Evolutionary conservation across 2,113 vertebrate genomes (phyloP), one percentile per base, ranked within the genome.

Genomic region (Cettia cetti): DNA sequence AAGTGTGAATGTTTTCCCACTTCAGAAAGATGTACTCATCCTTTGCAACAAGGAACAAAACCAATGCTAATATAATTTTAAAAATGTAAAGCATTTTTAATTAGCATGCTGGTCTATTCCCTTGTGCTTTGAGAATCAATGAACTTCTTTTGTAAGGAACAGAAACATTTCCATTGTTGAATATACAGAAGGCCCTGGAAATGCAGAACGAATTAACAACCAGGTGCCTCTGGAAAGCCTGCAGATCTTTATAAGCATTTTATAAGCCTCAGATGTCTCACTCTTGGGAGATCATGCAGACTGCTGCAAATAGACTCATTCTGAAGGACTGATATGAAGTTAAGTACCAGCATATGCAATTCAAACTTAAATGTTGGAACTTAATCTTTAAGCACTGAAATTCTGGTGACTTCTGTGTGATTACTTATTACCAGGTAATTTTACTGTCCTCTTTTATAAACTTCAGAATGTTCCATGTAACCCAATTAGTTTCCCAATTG

Each of bases 161-260:
- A 90, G 53, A 95, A 94, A 53, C 19, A 65, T 89, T 96, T 94
- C 85, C 82, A 45, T 86, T 90, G 80, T 57, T 95, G 82, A 93
- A 89, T 94, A 84, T 89, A 93, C 72, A 76, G 95, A 91, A 95
- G 72, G 45, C 53, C 26, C 44, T 94, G 74, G 44, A 90, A 89
- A 78, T 71, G 64, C 71, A 89, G 52, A 52, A 92, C 56, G 71
- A 90, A 74, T 56, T 94, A 88, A 42, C 79, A 94, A 57, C 37
- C 44, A 78, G 47, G 70, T 93, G 57, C 68, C 78, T 93, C 40
- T 90, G 72, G 65, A 93, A 81, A 68, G 59, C 59, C 37, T 77
- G 44, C 35, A 64, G 28, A 26, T 78, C 76, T 96, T 86, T 24
- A 3, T 45, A 47, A 75, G 65, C 37, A 13, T 60, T 86, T 49